Evolutionary conservation across 1,140 invertebrate genomes (phyloP), one percentile per base, ranked within the genome.

Genomic region (Eumaeus atala): DNA sequence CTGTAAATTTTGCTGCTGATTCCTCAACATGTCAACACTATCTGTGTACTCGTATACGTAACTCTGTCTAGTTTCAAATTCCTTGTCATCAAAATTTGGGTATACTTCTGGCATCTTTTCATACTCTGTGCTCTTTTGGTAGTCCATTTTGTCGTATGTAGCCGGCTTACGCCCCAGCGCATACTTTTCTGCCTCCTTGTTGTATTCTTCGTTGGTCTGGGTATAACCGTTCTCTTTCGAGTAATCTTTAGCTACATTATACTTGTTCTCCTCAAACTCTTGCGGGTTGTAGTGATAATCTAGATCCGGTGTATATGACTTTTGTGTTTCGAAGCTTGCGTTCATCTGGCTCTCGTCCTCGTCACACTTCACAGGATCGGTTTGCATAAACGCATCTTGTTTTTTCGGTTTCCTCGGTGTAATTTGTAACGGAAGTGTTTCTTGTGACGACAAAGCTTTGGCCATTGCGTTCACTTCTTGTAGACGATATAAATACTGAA

Each of bases 351-450:
- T 75, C 4, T 84, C 82, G 0, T 83, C 83, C 35, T 86, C 80
- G 0, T 65, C 66, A 6, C 6, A 28, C 0, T 62, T 59, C 9
- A 84, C 61, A 0, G 83, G 83, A 34, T 86, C 83, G 0, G 83
- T 86, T 66, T 86, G 83, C 80, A 86, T 86, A 6, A 78, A 68
- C 0, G 83, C 83, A 50, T 86, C 83, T 36, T 85, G 82, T 58
- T 84, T 86, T 48, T 70, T 74, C 0, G 82, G 74, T 57, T 74
- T 79, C 3, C 51, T n/a, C 1, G 48, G 21, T 42, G 44, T 40
- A 1, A 28, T 49, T 14, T 53, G 38, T 49, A 53, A 44, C 44
- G 28, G 17, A 21, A 11, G 36, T 0, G 52, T 56, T 14, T 37
- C 52, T 28, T 57, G 61, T 1, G 74, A 72, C 0, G 72, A 61